Percentiles rank a stretch among this genome's conserved stretches.
Evolutionary conservation across 2,113 vertebrate genomes (phyloP).

Genomic region (Picathartes gymnocephalus): DNA sequence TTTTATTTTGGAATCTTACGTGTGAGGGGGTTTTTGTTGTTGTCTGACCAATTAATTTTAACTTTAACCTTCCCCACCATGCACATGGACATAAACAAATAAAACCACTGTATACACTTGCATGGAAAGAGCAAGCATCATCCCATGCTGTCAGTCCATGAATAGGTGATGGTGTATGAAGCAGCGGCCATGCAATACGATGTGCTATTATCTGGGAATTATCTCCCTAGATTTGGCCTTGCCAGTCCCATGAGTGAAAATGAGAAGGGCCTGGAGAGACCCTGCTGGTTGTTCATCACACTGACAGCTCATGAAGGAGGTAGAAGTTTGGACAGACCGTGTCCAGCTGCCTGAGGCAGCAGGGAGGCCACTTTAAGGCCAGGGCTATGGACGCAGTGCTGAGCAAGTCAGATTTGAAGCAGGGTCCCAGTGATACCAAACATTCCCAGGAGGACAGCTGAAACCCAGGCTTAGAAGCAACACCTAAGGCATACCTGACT

Average conservation of each 20-base stretch:
- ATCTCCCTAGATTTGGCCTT: background rate
- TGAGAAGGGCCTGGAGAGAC: background rate
- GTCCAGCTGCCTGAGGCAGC: background rate
- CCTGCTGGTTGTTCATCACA: background rate
- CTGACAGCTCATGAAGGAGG: background rate
- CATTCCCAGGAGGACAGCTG: background rate
- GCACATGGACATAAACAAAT: background rate
- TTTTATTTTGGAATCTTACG: background rate
- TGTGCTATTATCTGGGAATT: background rate
- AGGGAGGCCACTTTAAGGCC: background rate
- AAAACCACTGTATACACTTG: background rate
- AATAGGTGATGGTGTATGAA: background rate
- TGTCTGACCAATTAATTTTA: background rate
- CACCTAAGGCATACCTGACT: background rate
- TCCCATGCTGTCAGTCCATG: background rate
- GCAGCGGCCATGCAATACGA: background rate
- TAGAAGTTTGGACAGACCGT: background rate
- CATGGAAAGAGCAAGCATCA: background rate
- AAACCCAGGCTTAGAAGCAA: background rate
- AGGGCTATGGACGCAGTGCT: background rate
- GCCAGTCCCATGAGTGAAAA: rapidly evolving
- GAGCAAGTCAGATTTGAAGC: background rate
- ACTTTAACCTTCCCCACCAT: background rate
- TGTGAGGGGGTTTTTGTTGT: background rate
- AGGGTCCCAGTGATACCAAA: background rate